Evolutionary conservation across 2,797 vertebrate genomes (phyloP).

Genomic region (Percopsis omiscomaycus): DNA sequence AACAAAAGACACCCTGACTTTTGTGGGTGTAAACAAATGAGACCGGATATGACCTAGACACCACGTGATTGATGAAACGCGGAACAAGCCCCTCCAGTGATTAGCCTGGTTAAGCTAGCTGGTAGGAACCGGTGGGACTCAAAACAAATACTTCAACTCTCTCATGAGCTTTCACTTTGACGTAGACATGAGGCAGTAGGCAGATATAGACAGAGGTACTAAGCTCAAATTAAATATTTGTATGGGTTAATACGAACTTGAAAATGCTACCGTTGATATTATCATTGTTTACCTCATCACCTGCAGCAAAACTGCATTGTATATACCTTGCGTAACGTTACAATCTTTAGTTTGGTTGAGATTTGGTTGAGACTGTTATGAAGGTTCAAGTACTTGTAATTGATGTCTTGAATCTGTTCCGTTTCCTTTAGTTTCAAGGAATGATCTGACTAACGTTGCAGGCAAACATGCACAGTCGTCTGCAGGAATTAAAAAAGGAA

Average conservation of each 20-base stretch:
- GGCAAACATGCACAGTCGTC: constrained; percentile 81
- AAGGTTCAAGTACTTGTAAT: neutral
- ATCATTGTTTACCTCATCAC: constrained; percentile 11
- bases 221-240: neutral
- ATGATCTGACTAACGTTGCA: constrained; percentile 66
- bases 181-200: constrained; percentile 43
- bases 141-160: constrained; percentile 18
- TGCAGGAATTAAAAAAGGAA: constrained; percentile 85
- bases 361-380: neutral
- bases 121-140: neutral
- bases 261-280: neutral
- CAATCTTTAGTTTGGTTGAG: neutral
- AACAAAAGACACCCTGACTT: neutral
- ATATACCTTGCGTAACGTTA: neutral
- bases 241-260: neutral
- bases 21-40: too few relatives aligned
- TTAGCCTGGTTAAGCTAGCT: constrained; percentile 27
- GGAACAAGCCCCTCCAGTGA: constrained; percentile 41
- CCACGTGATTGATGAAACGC: constrained; percentile 9
- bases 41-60: constrained; percentile 53
- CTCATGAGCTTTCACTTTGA: neutral
- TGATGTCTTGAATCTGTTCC: neutral
- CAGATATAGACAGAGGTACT: constrained; percentile 42
- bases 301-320: neutral
- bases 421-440: constrained; percentile 50